A percentile compares a stretch with the other conserved stretches of the same genome.
phyloP scores from a whole-genome alignment of 2,888 invertebrate species.

The Acronicta aceris region DNA sequence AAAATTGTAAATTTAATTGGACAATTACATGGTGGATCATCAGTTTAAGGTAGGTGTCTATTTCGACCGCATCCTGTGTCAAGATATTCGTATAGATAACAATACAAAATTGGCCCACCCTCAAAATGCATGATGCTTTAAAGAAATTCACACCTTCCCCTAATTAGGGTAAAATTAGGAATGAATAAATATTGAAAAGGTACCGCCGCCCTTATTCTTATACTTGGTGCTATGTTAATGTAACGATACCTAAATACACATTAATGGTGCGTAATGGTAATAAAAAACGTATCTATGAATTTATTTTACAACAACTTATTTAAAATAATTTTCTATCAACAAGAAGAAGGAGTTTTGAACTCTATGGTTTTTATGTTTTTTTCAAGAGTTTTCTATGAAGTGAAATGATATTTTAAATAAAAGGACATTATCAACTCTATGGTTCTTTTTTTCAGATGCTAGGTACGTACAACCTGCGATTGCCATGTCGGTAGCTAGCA shows the following conservation, averaged over 20 bases:
- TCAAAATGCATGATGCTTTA: conserved; percentile 76
- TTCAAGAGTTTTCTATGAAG: background rate
- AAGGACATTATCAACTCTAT: background rate
- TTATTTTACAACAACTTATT: conserved; percentile 20
- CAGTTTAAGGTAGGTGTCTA: conserved; percentile 72
- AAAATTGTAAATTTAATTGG: conserved; percentile 86
- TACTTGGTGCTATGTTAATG: conserved; percentile 63
- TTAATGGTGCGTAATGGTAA: conserved; percentile 74
- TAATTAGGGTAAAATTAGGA: conserved; percentile 84
- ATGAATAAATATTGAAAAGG: conserved; percentile 80
- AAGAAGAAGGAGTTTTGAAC: too few species aligned
- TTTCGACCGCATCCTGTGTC: conserved; percentile 79
- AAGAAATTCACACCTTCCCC: conserved; percentile 87
- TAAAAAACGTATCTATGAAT: conserved; percentile 63
- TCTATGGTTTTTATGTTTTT: too few species aligned
- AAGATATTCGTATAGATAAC: conserved; percentile 80
- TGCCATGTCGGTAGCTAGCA: conserved; percentile 46
- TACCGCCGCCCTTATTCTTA: conserved; percentile 68
- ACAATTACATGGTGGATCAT: conserved; percentile 84
- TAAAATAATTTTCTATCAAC: too few species aligned
- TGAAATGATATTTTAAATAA: background rate
- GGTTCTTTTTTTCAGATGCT: conserved; percentile 23
- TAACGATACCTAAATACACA: conserved; percentile 77
- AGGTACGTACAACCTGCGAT: conserved; percentile 10
- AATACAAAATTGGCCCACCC: conserved; percentile 78